A percentile compares a stretch with the other conserved stretches of the same genome.
phyloP scores from a whole-genome alignment of 2,888 invertebrate genomes.

The Adelognathus sp. region DNA sequence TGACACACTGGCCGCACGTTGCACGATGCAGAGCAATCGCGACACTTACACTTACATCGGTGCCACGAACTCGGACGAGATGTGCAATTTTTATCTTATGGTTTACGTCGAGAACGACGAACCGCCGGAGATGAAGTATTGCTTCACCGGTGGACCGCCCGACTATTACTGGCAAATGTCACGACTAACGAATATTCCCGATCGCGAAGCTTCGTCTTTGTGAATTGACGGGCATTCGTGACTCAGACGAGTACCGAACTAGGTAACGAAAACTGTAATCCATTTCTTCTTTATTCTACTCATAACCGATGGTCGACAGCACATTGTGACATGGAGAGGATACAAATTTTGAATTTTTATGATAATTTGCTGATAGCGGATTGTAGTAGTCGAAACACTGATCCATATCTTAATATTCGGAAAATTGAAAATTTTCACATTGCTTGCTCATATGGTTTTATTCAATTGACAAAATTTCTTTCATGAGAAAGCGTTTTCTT shows the following conservation, averaged over 20 bases:
- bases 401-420: too few relatives aligned
- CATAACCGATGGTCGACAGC: too few relatives aligned
- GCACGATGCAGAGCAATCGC: conserved; percentile 93
- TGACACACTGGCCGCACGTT: conserved; percentile 93
- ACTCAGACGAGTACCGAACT: not conserved
- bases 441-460: too few relatives aligned
- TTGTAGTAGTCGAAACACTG: too few relatives aligned
- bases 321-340: too few relatives aligned
- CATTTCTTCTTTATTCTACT: not conserved
- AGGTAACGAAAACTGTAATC: not conserved
- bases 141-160: conserved; percentile 93
- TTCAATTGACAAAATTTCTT: too few relatives aligned
- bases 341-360: too few relatives aligned
- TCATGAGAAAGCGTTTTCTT: too few relatives aligned
- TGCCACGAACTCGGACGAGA: conserved; percentile 93
- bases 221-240: conserved; percentile 68
- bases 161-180: conserved; percentile 90
- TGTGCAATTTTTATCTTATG: conserved; percentile 98
- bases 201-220: conserved; percentile 85
- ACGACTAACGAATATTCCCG: conserved; percentile 89
- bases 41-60: conserved; percentile 87
- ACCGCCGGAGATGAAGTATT: conserved; percentile 90
- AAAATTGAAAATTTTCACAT: too few relatives aligned
- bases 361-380: too few relatives aligned
- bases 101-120: conserved; percentile 92